Evolutionary conservation across 1,140 invertebrate genomes (phyloP), one percentile per base, ranked within the genome.

Genomic region (Gyrodactylus salaris): DNA sequence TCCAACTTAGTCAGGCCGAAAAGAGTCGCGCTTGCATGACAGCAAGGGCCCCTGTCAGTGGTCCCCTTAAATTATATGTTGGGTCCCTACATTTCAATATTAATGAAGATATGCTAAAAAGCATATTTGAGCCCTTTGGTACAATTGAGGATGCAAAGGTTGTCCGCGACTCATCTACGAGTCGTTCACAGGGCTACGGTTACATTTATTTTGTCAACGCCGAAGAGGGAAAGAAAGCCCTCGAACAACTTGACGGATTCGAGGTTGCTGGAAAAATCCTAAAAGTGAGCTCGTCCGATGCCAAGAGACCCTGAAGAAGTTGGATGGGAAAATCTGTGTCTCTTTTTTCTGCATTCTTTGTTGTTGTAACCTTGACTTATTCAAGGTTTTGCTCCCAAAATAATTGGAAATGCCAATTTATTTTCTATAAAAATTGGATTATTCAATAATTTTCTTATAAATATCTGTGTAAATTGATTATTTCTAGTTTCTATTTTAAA

Each of bases 61-160:
- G 94, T 54, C 94, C 94, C 0, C 92, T 96, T 86, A 85, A 91
- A 78, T 81, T 98, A 0, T 96, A 97, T 81, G 91, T 99, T 74
- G 92, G 93, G 16, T 96, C 92, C 26, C 82, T 99, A 25, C 95
- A 99, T 83, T 96, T 94, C 78, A 97, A 97, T 78, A 98, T 99
- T 73, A 97, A 90, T 21, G 93, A 98, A 83, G 93, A 98, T 74
- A 99, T 99, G 95, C 83, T 99, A 23, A 82, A 87, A 76, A 90
- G 90, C 25, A 97, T 99, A 75, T 99, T 99, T 83, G 94, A 98
- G 82, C 94, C 95, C 0, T 99, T 99, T 83, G 95, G 95, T 73
- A 92, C 92, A 77, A 82, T 84, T 76, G 76, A 77, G 69, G 72
- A 83, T 84, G 93, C 98, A 79, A 91, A 96, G 79, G 88, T 88